Evolutionary conservation across 2,888 invertebrate genomes (phyloP).

Genomic region (Rhyacophila evoluta): DNA sequence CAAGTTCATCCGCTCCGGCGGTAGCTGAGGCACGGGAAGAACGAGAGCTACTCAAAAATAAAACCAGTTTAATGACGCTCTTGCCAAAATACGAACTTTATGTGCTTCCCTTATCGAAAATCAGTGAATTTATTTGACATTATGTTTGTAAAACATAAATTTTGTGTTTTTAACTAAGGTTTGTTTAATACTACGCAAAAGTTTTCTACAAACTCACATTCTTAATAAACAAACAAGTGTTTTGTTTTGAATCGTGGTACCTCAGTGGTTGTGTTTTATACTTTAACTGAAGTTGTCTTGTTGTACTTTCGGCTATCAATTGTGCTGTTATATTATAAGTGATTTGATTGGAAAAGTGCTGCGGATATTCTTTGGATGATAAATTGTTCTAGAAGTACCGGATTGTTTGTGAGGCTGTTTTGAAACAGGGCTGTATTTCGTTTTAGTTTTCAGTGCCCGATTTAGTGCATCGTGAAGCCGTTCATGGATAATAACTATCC

Average conservation of each 20-base stretch:
- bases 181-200: not conserved
- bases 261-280: not conserved
- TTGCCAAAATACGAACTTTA: not conserved
- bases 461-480: not conserved
- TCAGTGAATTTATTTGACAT: not conserved
- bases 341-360: conserved; percentile 22
- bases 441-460: not conserved
- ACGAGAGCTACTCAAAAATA: not conserved
- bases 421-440: not conserved
- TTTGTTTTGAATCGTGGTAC: not conserved
- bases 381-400: not conserved
- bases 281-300: not conserved
- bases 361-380: not conserved
- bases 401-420: not conserved
- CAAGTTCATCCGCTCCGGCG: not conserved
- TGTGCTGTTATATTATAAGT: not conserved
- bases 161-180: not conserved
- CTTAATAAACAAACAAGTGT: not conserved
- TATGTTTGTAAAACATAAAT: not conserved
- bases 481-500: conserved; percentile 6
- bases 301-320: not conserved
- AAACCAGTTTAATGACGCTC: not conserved
- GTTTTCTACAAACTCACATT: not conserved
- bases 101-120: not conserved
- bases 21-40: not conserved